Evolutionary conservation across 1,140 invertebrate species (phyloP).

Genomic region (Scaptomyza hsui): DNA sequence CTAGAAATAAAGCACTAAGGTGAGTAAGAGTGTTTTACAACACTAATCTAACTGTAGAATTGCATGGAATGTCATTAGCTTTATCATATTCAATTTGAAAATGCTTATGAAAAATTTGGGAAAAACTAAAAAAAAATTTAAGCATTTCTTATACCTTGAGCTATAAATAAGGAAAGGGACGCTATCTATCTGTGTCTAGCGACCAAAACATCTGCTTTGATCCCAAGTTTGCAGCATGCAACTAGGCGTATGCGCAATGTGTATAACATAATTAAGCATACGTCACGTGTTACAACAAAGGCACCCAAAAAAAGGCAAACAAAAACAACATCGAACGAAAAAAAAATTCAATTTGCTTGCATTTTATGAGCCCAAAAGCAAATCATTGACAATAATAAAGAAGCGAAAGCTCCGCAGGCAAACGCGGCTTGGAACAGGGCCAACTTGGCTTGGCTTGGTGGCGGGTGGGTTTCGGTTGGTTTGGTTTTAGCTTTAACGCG

Average conservation of each 20-base stretch:
- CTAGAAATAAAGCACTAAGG: slow-evolving; percentile 41
- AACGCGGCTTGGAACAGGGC: slow-evolving; percentile 24
- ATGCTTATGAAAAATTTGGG: too few species aligned
- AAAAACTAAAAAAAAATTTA: too few species aligned
- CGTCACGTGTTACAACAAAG: slow-evolving; percentile 33
- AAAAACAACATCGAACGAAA: slow-evolving; percentile 12
- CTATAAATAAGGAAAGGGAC: too few species aligned
- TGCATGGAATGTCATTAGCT: not conserved
- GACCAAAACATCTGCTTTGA: not conserved
- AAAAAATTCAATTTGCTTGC: slow-evolving; percentile 73
- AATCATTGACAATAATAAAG: slow-evolving; percentile 79
- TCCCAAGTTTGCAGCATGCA: slow-evolving; percentile 1
- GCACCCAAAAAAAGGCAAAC: not conserved
- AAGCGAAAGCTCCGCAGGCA: slow-evolving; percentile 25
- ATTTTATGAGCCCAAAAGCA: slow-evolving; percentile 76
- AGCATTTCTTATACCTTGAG: too few species aligned
- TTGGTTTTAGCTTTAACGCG: not conserved
- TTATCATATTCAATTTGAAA: too few species aligned
- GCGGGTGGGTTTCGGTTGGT: not conserved
- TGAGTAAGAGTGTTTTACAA: slow-evolving; percentile 28
- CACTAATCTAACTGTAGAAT: not conserved
- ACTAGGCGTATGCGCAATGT: slow-evolving; percentile 37
- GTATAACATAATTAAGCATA: slow-evolving; percentile 47
- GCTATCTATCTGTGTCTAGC: not conserved
- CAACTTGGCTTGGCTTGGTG: slow-evolving; percentile 9